phyloP scores from a whole-genome alignment of 1,140 invertebrate genomes.

The Bicyclus anynana region DNA sequence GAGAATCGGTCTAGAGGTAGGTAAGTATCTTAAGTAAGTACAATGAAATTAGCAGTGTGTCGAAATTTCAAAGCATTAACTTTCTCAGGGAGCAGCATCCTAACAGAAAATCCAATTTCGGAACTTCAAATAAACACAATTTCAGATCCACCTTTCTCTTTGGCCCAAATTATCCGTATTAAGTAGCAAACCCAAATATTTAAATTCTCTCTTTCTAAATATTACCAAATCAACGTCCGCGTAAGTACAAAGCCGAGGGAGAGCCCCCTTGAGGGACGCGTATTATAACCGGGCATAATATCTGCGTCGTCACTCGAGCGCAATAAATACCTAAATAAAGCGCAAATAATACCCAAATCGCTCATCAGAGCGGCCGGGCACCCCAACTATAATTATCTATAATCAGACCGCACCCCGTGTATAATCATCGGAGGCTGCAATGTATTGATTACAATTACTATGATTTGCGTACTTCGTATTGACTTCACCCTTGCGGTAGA shows the following conservation, averaged over 20 bases:
- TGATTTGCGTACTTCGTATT: slow-evolving; percentile 42
- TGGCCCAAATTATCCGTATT: slow-evolving; percentile 17
- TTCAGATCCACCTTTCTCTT: not conserved
- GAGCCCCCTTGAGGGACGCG: slow-evolving; percentile 52
- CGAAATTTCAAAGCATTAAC: too few species aligned
- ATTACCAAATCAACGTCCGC: slow-evolving; percentile 54
- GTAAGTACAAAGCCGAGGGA: slow-evolving; percentile 43
- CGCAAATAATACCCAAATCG: slow-evolving; percentile 78
- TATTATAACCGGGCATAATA: slow-evolving; percentile 68
- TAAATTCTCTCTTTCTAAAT: slow-evolving; percentile 37
- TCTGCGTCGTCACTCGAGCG: slow-evolving; percentile 76
- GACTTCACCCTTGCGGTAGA: slow-evolving; percentile 22
- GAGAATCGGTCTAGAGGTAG: too few species aligned
- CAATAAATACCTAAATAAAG: slow-evolving; percentile 79
- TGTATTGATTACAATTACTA: slow-evolving; percentile 60
- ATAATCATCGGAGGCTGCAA: slow-evolving; percentile 54
- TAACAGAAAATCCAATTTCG: too few species aligned
- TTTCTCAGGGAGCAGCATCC: too few species aligned
- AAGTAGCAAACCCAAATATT: slow-evolving; percentile 33
- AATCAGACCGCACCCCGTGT: slow-evolving; percentile 63
- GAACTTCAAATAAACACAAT: not conserved
- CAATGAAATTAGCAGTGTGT: too few species aligned
- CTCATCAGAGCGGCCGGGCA: slow-evolving; percentile 62
- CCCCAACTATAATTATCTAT: slow-evolving; percentile 73
- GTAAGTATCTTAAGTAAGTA: too few species aligned